These are phyloP conservation scores for Aegithalos caudatus DNA, from an alignment of 2,113 vertebrate species.

Conservation along the genomic window DNA sequence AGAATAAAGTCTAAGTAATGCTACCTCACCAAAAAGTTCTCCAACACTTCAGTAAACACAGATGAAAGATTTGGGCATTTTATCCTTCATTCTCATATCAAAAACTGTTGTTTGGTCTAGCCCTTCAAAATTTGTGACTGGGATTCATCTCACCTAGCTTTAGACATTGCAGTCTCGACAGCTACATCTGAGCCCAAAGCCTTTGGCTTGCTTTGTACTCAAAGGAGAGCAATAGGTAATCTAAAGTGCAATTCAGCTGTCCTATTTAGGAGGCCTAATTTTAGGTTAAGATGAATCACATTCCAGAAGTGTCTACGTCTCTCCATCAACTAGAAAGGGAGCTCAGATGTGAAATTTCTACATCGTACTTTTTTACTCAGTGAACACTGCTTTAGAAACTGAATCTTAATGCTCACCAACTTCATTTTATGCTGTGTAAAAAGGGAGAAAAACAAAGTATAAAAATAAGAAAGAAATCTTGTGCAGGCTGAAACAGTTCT, in stretches of 20 bases:
- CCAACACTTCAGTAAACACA: neutral
- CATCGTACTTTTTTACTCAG: constrained; percentile 14
- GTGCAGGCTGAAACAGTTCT: neutral
- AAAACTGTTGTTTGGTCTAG: neutral
- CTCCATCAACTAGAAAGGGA: constrained; percentile 4
- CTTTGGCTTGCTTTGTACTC: neutral
- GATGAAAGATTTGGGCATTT: neutral
- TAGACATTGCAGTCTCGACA: neutral
- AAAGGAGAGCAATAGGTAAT: constrained; percentile 44
- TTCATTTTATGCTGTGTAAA: constrained; percentile 2
- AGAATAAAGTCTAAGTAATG: neutral
- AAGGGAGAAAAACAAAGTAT: neutral
- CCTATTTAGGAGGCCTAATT: constrained; percentile 59
- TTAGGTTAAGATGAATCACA: constrained; percentile 62
- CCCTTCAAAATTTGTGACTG: neutral
- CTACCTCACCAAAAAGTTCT: neutral
- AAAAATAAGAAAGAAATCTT: neutral
- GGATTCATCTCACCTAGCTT: neutral
- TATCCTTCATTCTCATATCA: neutral
- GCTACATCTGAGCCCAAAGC: neutral
- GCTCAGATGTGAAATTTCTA: constrained; percentile 28
- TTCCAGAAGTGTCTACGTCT: constrained; percentile 38
- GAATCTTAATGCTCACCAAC: neutral
- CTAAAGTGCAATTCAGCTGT: neutral
- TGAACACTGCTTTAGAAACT: neutral